These are phyloP conservation scores for Gavia stellata DNA, from an alignment of 2,113 vertebrate genomes.

Conservation along the genomic window DNA sequence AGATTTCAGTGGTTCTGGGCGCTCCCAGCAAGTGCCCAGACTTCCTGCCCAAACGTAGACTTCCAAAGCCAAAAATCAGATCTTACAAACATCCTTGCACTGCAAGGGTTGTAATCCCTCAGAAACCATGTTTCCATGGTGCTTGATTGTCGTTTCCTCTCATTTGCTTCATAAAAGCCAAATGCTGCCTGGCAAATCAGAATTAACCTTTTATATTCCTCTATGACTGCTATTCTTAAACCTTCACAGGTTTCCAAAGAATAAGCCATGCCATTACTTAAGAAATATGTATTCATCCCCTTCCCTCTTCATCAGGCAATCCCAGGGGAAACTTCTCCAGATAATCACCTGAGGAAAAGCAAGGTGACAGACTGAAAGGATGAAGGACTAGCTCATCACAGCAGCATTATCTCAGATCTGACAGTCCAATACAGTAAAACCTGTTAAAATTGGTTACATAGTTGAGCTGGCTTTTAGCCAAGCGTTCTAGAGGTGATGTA, in stretches of 20 bases:
- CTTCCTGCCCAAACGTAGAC: background rate
- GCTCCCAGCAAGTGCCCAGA: background rate
- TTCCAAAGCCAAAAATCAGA: background rate
- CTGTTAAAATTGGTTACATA: background rate
- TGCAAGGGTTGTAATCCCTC: background rate
- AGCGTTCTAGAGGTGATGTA: background rate
- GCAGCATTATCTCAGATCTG: background rate
- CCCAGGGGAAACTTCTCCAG: background rate
- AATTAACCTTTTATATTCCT: background rate
- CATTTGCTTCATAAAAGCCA: background rate
- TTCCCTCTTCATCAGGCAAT: background rate
- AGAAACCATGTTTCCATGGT: background rate
- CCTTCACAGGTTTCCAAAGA: background rate
- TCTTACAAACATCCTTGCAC: background rate
- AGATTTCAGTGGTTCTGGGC: background rate
- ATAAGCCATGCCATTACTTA: background rate
- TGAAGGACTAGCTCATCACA: background rate
- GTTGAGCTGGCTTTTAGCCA: background rate
- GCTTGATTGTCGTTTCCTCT: background rate
- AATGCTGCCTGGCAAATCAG: background rate
- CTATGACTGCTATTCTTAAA: background rate
- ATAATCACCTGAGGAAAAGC: background rate
- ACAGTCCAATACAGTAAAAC: background rate
- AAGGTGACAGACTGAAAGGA: background rate
- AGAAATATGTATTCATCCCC: background rate